Base-by-base conservation (phyloP, 2,113 vertebrate species). In the Chlorocebus sabaeus region DNA sequence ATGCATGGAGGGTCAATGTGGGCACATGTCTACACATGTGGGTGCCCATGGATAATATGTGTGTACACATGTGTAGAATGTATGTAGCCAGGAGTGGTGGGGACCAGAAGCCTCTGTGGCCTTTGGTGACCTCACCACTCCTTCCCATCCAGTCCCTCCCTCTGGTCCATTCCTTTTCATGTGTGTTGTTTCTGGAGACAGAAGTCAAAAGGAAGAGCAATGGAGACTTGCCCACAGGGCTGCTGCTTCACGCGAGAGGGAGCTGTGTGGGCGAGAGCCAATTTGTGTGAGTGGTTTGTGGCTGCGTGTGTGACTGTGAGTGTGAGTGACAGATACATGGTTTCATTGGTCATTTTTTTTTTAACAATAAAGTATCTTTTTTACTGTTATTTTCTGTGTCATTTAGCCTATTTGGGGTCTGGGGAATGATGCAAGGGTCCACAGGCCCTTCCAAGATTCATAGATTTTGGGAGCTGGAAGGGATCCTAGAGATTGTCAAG, bases 1-100 rank as follows among this genome's bases (percentile, higher is more conserved):
- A 30, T 10, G 92, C 92, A 92, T 93, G 95, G 92, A 96, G 50
- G 67, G 89, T 89, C 96, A 98, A 88, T 97, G 98, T 90, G 98
- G 98, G 98, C 98, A 97, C 97, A 89, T 96, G 55, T 98, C 98
- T 98, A 45, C 98, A 98, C 98, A 95, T 97, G 98, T 98, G 98
- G 27, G 48, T 22, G 48, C 95, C 97, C 95, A 81, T 95, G 97
- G 98, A 48, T 32, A 45, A 22, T 70, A 32, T 0, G 0, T 68
- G n/a, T 85, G 85, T 50, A 20, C 91, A 89, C 72, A 72, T 67
- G 90, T 92, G 59, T 38, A 85, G 83, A 45, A 6, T 82, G 45
- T 94, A 93, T 94, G 94, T 92, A 95, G 97, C 86, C 81, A 61
- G 95, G 96, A 87, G 52, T 87, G 80, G 80, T 23, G 70, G 90